Conservation (phyloP, 1,140 invertebrate species). For the Danaus melanippus region DNA sequence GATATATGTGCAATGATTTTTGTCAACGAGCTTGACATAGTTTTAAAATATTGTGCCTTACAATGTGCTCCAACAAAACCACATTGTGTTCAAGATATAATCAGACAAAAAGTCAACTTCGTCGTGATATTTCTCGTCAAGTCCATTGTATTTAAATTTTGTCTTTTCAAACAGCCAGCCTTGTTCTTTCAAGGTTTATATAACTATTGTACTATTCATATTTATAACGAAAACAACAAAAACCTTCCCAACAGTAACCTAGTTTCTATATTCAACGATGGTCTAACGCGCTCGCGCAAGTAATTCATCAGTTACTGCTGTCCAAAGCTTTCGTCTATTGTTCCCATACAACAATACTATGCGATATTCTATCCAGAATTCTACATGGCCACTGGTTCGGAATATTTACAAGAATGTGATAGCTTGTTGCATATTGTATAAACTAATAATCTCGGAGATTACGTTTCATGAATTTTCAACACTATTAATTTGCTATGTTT, state of each 20-base stretch:
- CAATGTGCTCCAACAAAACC: too few relatives aligned
- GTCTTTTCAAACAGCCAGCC: too few relatives aligned
- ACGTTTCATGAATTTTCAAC: slow-evolving; percentile 18
- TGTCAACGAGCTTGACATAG: slow-evolving; percentile 14
- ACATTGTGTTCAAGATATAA: too few relatives aligned
- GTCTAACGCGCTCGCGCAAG: slow-evolving; percentile 18
- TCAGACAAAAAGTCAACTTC: too few relatives aligned
- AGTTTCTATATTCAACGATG: slow-evolving; percentile 20
- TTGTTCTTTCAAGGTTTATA: slow-evolving; percentile 13
- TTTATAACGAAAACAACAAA: slow-evolving; percentile 11
- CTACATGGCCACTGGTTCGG: slow-evolving; percentile 10
- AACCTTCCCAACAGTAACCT: slow-evolving; percentile 10
- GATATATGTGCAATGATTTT: slow-evolving; percentile 13
- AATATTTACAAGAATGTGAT: slow-evolving; percentile 15
- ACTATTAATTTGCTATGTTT: not conserved
- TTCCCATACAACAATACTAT: slow-evolving; percentile 20
- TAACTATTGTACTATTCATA: slow-evolving; percentile 13
- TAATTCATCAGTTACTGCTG: slow-evolving; percentile 26
- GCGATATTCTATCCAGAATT: slow-evolving; percentile 5
- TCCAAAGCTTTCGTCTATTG: slow-evolving; percentile 24
- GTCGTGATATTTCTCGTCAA: too few relatives aligned
- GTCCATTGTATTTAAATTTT: too few relatives aligned
- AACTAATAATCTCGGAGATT: slow-evolving; percentile 4
- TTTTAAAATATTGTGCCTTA: not conserved
- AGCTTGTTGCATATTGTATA: slow-evolving; percentile 18